Percentiles rank a stretch among this genome's conserved stretches.
Conservation (phyloP, 2,113 vertebrate genomes). For the Danionella cerebrum region DNA sequence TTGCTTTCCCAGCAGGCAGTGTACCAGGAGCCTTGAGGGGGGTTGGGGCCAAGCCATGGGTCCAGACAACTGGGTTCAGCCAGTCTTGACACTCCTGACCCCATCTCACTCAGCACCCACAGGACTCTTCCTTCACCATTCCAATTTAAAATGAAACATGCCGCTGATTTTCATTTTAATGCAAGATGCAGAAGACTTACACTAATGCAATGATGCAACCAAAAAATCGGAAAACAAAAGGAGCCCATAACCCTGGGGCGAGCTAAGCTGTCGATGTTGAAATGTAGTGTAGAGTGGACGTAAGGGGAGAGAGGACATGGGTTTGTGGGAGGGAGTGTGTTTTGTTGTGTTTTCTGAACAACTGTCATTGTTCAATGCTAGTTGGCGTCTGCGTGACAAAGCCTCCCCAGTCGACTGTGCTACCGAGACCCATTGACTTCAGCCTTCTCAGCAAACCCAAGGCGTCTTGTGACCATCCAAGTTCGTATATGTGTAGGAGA, state of each 20-base stretch:
- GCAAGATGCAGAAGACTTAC: conserved; percentile 5
- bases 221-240: neutral
- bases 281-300: conserved; percentile 18
- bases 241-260: neutral
- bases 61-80: conserved; percentile 51
- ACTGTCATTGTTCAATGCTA: conserved; percentile 15
- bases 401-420: conserved; percentile 17
- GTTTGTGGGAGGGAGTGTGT: neutral
- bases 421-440: conserved; percentile 22
- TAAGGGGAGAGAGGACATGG: conserved; percentile 2
- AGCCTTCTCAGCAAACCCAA: conserved; percentile 36
- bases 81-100: conserved; percentile 68
- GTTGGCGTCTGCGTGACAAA: conserved; percentile 31
- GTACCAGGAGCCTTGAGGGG: conserved; percentile 60
- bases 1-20: conserved; percentile 65
- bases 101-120: conserved; percentile 59
- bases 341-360: conserved; percentile 20
- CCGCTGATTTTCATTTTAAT: conserved; percentile 58
- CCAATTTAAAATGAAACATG: conserved; percentile 26
- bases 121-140: neutral
- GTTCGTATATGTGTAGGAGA: conserved; percentile 14
- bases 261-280: conserved; percentile 14
- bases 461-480: conserved; percentile 18
- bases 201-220: neutral
- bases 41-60: conserved; percentile 65